phyloP scores from a whole-genome alignment of 53 echinoderm and acorn worm species.

The Crossaster papposus region DNA sequence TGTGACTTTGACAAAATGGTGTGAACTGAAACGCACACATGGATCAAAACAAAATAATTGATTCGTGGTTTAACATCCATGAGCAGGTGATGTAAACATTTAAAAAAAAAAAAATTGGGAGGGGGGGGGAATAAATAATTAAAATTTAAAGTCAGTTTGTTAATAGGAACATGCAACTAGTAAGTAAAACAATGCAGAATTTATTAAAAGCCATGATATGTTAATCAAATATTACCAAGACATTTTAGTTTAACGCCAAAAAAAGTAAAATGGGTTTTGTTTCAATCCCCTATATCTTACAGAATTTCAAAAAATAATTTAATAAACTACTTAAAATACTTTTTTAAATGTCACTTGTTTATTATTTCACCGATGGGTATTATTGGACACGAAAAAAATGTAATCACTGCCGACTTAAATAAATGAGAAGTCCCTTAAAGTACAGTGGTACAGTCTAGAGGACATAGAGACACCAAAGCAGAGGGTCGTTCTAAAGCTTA shows the following conservation, averaged over 20 bases:
- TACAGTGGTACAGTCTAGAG: slow-evolving; percentile 34
- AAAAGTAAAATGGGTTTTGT: neutral
- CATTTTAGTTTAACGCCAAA: neutral
- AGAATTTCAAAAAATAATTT: no score
- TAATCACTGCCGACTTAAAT: neutral
- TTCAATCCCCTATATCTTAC: neutral
- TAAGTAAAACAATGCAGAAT: neutral
- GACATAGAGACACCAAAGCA: slow-evolving; percentile 15
- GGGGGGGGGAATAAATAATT: no score
- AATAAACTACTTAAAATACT: neutral
- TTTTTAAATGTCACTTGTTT: neutral
- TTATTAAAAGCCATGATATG: neutral
- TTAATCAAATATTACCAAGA: neutral
- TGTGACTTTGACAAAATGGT: neutral
- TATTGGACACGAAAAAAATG: no score
- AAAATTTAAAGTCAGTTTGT: slow-evolving; percentile 5
- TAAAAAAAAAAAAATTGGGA: neutral
- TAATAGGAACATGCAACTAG: slow-evolving; percentile 12
- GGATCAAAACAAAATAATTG: neutral
- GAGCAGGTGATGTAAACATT: neutral
- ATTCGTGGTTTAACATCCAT: neutral
- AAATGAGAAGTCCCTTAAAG: slow-evolving; percentile 4
- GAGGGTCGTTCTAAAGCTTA: slow-evolving; percentile 25
- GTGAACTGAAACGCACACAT: neutral
- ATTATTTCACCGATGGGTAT: no score